Evolutionary conservation across 2,888 invertebrate genomes (phyloP), one percentile per base, ranked within the genome.

Genomic region (Aphidoletes aphidimyza): DNA sequence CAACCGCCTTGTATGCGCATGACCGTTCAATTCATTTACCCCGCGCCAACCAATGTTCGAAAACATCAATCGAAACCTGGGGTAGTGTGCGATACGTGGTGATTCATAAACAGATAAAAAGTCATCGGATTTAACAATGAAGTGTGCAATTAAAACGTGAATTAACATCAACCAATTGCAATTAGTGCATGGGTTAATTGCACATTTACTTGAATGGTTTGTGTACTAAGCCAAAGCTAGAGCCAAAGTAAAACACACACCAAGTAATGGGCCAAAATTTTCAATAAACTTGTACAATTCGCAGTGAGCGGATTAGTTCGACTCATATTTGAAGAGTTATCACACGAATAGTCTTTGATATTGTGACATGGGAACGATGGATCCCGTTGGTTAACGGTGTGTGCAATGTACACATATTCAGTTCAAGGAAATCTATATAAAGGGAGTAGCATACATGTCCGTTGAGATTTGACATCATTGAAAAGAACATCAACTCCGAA

Each of bases 141-240:
- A 69, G 30, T 69, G 69, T 69, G 69, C 69, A 69, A 30, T 69
- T 69, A 30, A 26, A 69, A 69, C 11, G 69, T 2, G 69, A 30
- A 30, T 69, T 34, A 69, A 69, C 34, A 30, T 69, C 69, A 69
- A n/a, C 14, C 30, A 30, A 69, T 69, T 69, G 30, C 69, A 69
- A 69, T 69, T 69, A 69, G 14, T 69, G 69, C 69, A 69, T 6
- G 69, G 69, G 69, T 69, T 69, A 69, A 69, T 69, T 69, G 69
- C 69, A 69, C 69, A 69, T 69, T 69, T 69, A 30, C 30, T 34
- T 26, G 54, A 2, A 11, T 14, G 17, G 3, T 47, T 11, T 17
- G 3, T 54, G 2, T 26, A n/a, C 1, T 54, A 2, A 8, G 2
- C 69, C n/a, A n/a, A n/a, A 30, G 26, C 54, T n/a, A n/a, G n/a